A percentile compares a stretch with the other conserved stretches of the same genome.
Evolutionary conservation across 2,797 vertebrate species (phyloP).

Genomic region (Antennarius maculatus): DNA sequence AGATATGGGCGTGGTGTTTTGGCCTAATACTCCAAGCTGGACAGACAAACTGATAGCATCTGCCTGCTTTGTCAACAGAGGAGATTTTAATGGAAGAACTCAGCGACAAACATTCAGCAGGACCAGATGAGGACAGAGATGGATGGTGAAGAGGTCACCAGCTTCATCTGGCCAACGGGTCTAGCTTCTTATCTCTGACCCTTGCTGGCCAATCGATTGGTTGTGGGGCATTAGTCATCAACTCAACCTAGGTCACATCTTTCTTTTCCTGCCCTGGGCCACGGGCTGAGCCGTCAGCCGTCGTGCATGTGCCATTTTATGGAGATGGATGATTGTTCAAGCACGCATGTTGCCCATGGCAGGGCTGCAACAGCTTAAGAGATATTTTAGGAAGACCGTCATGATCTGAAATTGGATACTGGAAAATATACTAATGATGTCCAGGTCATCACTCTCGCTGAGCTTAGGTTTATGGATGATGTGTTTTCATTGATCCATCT

Average conservation of each 20-base stretch:
- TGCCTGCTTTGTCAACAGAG: conserved; percentile 83
- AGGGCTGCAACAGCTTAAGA: neutral
- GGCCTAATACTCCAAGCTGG: conserved; percentile 60
- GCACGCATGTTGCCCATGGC: conserved; percentile 20
- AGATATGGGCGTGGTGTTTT: conserved; percentile 69
- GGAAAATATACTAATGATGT: neutral
- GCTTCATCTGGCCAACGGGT: conserved; percentile 82
- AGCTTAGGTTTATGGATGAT: neutral
- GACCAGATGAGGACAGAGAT: conserved; percentile 88
- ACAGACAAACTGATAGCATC: conserved; percentile 85
- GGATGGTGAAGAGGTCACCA: conserved; percentile 88
- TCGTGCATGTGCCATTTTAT: conserved; percentile 60
- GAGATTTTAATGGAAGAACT: conserved; percentile 81
- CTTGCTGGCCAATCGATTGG: conserved; percentile 90
- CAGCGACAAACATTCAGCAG: conserved; percentile 78
- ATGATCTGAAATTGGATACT: conserved; percentile 11
- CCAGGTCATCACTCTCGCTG: neutral
- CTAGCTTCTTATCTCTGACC: conserved; percentile 87
- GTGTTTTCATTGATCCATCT: neutral
- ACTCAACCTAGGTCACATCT: conserved; percentile 58
- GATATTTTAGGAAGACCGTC: conserved; percentile 19
- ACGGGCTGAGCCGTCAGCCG: conserved; percentile 43
- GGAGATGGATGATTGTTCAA: conserved; percentile 49
- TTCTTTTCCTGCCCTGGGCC: conserved; percentile 49
- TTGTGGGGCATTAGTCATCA: conserved; percentile 90